Conservation (phyloP, 2,113 vertebrate genomes). For the Gavia stellata region DNA sequence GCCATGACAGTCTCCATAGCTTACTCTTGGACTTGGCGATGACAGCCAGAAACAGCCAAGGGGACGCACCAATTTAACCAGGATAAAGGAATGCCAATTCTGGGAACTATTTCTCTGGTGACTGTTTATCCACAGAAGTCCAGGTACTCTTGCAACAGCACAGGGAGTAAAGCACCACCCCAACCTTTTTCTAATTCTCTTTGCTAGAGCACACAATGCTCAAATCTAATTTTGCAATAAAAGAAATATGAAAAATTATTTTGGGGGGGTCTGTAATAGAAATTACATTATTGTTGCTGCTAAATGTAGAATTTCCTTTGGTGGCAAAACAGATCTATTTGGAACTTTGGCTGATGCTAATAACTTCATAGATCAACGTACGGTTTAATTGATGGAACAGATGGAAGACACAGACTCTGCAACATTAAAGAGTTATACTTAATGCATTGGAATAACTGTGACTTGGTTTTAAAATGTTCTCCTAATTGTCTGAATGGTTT, state of each 20-base stretch:
- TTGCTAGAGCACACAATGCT: background rate
- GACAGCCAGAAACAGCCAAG: background rate
- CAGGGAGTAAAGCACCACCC: background rate
- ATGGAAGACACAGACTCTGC: slow-evolving; percentile 58
- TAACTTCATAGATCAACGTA: slow-evolving; percentile 64
- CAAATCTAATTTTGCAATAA: background rate
- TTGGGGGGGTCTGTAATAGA: background rate
- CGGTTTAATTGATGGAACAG: slow-evolving; percentile 67
- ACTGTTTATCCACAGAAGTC: background rate
- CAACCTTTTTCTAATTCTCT: background rate
- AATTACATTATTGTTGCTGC: background rate
- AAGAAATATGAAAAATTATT: background rate
- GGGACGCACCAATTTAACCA: background rate
- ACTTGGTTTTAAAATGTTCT: slow-evolving; percentile 40
- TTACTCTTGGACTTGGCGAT: background rate
- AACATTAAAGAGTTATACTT: slow-evolving; percentile 61
- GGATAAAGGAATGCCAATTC: background rate
- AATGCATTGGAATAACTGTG: slow-evolving; percentile 58
- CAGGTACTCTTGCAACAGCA: background rate
- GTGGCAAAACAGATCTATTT: slow-evolving; percentile 28
- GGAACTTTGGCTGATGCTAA: slow-evolving; percentile 54
- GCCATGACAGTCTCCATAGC: background rate
- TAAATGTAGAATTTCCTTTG: background rate
- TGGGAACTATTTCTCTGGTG: background rate
- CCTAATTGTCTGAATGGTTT: slow-evolving; percentile 15